A percentile compares a stretch with the other conserved stretches of the same genome.
These are phyloP conservation scores for Etheostoma nigrum DNA, from an alignment of 2,797 vertebrate genomes.

Conservation along the genomic window DNA sequence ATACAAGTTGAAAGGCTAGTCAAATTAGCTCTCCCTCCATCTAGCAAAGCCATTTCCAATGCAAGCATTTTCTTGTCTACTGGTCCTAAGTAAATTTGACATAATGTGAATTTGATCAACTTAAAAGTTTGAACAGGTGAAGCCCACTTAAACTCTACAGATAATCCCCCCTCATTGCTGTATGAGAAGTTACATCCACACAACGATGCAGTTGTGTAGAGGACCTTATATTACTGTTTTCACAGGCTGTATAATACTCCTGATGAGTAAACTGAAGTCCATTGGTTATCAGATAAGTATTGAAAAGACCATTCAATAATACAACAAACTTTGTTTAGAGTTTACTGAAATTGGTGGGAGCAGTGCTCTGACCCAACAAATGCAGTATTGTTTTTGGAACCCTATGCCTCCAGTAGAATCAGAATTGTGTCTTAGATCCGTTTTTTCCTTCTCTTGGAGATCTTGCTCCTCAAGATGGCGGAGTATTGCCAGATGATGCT, in stretches of 20 bases:
- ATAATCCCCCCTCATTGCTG: neutral
- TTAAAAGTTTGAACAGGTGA: neutral
- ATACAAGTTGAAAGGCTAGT: neutral
- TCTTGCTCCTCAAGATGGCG: conserved; percentile 31
- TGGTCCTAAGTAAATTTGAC: neutral
- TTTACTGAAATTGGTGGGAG: too few species aligned
- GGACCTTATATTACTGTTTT: too few species aligned
- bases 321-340: too few species aligned
- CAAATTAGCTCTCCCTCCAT: neutral
- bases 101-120: neutral
- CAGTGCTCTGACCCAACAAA: too few species aligned
- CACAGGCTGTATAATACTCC: too few species aligned
- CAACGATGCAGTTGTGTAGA: neutral
- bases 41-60: conserved; percentile 3
- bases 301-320: too few species aligned
- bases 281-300: too few species aligned
- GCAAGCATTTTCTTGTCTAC: neutral
- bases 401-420: neutral
- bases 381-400: too few species aligned
- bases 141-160: neutral
- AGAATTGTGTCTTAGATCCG: conserved; percentile 25
- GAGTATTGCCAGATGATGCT: conserved; percentile 29
- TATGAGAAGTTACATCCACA: neutral
- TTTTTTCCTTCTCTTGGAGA: conserved; percentile 53
- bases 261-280: too few species aligned